Evolutionary conservation across 2,797 vertebrate genomes (phyloP).

Genomic region (Ctenopoma kingsleyae): DNA sequence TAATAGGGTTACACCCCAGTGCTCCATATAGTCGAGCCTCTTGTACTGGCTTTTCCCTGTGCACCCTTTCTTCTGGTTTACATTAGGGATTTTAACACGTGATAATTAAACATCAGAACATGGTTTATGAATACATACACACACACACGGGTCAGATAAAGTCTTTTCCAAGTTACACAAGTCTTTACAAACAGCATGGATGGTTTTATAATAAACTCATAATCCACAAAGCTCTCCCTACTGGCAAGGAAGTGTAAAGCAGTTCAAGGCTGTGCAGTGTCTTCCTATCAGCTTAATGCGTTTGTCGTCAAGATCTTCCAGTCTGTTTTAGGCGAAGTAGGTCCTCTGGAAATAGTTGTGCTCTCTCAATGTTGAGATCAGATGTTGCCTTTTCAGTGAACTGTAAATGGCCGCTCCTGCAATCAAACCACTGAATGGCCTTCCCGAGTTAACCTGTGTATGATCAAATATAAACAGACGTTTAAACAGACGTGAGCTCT

Average conservation of each 20-base stretch:
- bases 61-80: slow-evolving; percentile 37
- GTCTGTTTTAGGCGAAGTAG: slow-evolving; percentile 22
- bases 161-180: background rate
- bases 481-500: slow-evolving; percentile 16
- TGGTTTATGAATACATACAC: slow-evolving; percentile 8
- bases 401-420: slow-evolving; percentile 57
- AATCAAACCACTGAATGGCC: slow-evolving; percentile 29
- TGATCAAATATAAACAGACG: slow-evolving; percentile 22
- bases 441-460: slow-evolving; percentile 20
- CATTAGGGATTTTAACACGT: slow-evolving; percentile 16
- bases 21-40: slow-evolving; percentile 55
- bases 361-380: slow-evolving; percentile 61
- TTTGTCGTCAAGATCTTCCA: slow-evolving; percentile 30
- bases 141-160: background rate
- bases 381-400: slow-evolving; percentile 69
- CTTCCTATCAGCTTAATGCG: slow-evolving; percentile 29
- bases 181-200: slow-evolving; percentile 10
- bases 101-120: slow-evolving; percentile 13
- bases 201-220: slow-evolving; percentile 1
- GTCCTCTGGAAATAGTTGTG: slow-evolving; percentile 30
- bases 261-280: slow-evolving; percentile 33
- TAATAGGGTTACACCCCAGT: slow-evolving; percentile 76
- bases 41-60: slow-evolving; percentile 23
- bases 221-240: slow-evolving; percentile 69
- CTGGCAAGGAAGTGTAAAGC: slow-evolving; percentile 67